These are phyloP conservation scores for Salticus scenicus DNA, from an alignment of 2,888 invertebrate species.

Conservation along the genomic window DNA sequence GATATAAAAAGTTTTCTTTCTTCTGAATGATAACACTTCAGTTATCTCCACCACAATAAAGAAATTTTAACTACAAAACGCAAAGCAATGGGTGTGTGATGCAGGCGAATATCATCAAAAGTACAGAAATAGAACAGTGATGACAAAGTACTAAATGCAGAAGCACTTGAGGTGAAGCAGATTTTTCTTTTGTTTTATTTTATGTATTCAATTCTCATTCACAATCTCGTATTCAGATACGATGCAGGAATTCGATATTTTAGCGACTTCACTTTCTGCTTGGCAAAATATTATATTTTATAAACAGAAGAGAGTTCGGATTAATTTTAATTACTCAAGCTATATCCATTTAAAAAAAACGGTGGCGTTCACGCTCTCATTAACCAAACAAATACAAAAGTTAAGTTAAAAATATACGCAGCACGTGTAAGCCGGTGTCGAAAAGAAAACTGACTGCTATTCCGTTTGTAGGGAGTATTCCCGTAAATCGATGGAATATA, in stretches of 20 bases:
- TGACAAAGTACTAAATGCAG: not conserved
- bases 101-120: not conserved
- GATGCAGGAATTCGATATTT: too few species aligned
- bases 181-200: not conserved
- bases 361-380: too few species aligned
- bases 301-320: too few species aligned
- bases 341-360: too few species aligned
- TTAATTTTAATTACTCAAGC: too few species aligned
- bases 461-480: conserved; percentile 39
- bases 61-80: not conserved
- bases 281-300: too few species aligned
- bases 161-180: not conserved
- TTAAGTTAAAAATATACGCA: conserved; percentile 30
- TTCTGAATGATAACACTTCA: not conserved
- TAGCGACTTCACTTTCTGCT: too few species aligned
- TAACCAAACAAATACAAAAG: conserved; percentile 27
- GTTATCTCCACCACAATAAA: not conserved
- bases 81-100: not conserved
- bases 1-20: conserved; percentile 3
- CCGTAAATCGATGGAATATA: not conserved
- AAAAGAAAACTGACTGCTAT: conserved; percentile 35
- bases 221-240: too few species aligned
- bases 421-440: conserved; percentile 21
- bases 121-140: not conserved
- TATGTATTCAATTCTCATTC: not conserved